These are phyloP conservation scores for Diachasma alloeum DNA, from an alignment of 1,140 invertebrate genomes.

Conservation along the genomic window DNA sequence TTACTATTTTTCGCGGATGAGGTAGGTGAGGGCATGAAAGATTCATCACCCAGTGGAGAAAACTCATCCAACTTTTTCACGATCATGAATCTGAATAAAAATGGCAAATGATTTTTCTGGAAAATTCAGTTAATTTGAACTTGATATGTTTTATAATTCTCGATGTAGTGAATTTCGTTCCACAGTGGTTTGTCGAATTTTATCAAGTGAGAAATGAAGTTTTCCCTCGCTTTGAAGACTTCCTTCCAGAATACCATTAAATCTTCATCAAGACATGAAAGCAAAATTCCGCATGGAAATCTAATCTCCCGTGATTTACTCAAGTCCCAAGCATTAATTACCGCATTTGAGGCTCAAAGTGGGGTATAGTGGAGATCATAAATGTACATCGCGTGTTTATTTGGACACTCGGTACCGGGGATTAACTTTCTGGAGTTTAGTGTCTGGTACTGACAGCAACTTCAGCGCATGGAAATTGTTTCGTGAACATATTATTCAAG, in stretches of 20 bases:
- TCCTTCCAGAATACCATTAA: not conserved
- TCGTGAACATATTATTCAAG: conserved; percentile 14
- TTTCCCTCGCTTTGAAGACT: not conserved
- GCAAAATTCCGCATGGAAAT: not conserved
- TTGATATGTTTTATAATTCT: not conserved
- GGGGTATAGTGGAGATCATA: not conserved
- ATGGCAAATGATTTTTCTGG: not conserved
- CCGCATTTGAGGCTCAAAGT: not conserved
- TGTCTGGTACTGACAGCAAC: conserved; percentile 14
- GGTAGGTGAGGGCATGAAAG: not conserved
- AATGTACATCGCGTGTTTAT: conserved; percentile 10
- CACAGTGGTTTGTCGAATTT: not conserved
- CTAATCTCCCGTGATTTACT: not conserved
- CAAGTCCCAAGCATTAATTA: not conserved
- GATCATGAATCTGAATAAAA: not conserved
- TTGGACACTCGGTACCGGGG: not conserved
- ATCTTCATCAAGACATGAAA: not conserved
- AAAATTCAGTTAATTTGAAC: not conserved
- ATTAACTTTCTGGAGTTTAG: conserved; percentile 20
- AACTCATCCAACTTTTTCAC: not conserved
- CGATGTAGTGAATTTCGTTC: not conserved
- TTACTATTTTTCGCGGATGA: too few species aligned
- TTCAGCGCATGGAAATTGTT: conserved; percentile 27
- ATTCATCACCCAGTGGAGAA: not conserved
- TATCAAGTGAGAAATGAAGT: not conserved